Evolutionary conservation across 2,888 invertebrate genomes (phyloP), one percentile per base, ranked within the genome.

Genomic region (Rutpela maculata): DNA sequence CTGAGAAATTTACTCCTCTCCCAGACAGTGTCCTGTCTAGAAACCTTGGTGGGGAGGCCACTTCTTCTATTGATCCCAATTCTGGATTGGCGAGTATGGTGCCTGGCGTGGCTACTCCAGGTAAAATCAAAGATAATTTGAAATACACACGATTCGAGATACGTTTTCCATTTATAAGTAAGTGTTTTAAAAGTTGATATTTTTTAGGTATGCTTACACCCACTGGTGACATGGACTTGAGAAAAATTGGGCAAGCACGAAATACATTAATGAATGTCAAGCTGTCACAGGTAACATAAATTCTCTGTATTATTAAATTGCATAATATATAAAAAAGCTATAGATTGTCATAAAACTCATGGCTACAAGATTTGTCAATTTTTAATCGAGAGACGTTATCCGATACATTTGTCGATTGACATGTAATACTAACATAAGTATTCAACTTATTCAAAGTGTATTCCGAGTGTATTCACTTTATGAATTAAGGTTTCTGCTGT

Each of bases 191-290:
- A 59, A 56, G 0, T 71, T 11, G 19, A 15, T 57, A 3, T 26
- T 66, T 26, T 80, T 26, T 74, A 87, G 88, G 95, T 83, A 96
- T 96, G 95, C 89, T 96, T 75, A 96, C 96, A 19, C 96, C 96
- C 12, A 95, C 95, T 2, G 95, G 94, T 69, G 99, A 99, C 89
- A 93, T 99, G 89, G 99, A 99, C 92, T 92, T 99, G 85, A 93
- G 98, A 78, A 99, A 99, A 92, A 99, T 99, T 87, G 99, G 99
- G 5, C 98, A 99, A 91, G 99, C 99, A 0, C 93, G 99, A 88
- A 99, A 99, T 89, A 98, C 99, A 3, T 91, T 99, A 3, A 99
- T 99, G 99, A 98, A 98, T 88, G 99, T 99, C 0, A 99, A 99
- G 90, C 90, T 99, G 38, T 98, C 97, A 0, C 98, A 99, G 92